A percentile compares a stretch with the other conserved stretches of the same genome.
phyloP scores from a whole-genome alignment of 1,140 invertebrate species.

The Drosophila carrolli region DNA sequence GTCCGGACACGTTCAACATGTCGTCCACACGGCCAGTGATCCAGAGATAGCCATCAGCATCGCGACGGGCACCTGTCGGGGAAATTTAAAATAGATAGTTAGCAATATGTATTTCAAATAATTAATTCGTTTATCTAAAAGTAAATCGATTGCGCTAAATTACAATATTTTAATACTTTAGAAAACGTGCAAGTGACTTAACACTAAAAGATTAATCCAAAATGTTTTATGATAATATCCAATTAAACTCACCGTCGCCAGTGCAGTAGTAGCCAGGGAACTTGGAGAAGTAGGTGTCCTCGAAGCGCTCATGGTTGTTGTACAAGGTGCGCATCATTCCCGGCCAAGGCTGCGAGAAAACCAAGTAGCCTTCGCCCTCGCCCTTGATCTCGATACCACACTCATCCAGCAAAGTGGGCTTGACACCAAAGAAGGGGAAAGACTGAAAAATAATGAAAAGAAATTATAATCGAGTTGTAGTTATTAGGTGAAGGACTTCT shows the following conservation, averaged over 20 bases:
- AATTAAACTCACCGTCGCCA: slow-evolving; percentile 92
- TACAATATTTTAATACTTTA: too few species aligned
- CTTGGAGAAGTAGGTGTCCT: slow-evolving; percentile 97
- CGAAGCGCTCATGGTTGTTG: slow-evolving; percentile 96
- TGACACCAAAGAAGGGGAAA: slow-evolving; percentile 98
- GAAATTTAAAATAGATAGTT: not conserved
- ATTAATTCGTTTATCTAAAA: too few species aligned
- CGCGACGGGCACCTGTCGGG: slow-evolving; percentile 89
- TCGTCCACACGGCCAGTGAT: slow-evolving; percentile 98
- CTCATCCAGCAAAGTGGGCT: slow-evolving; percentile 94
- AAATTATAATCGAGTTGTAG: not conserved
- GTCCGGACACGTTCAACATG: slow-evolving; percentile 99
- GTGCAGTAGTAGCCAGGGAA: slow-evolving; percentile 99
- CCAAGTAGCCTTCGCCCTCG: slow-evolving; percentile 96
- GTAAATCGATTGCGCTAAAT: too few species aligned
- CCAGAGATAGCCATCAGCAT: slow-evolving; percentile 98
- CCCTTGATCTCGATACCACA: slow-evolving; percentile 94
- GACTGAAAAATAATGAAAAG: slow-evolving; percentile 86
- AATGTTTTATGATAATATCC: too few species aligned
- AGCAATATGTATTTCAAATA: not conserved
- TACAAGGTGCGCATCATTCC: slow-evolving; percentile 98
- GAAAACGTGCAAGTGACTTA: too few species aligned
- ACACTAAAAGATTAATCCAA: too few species aligned
- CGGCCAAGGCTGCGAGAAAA: slow-evolving; percentile 97
- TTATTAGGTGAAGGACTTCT: slow-evolving; percentile 78